These are phyloP conservation scores for Poeciliopsis paucimaculata DNA, from an alignment of 2,797 vertebrate genomes.

Conservation along the genomic window DNA sequence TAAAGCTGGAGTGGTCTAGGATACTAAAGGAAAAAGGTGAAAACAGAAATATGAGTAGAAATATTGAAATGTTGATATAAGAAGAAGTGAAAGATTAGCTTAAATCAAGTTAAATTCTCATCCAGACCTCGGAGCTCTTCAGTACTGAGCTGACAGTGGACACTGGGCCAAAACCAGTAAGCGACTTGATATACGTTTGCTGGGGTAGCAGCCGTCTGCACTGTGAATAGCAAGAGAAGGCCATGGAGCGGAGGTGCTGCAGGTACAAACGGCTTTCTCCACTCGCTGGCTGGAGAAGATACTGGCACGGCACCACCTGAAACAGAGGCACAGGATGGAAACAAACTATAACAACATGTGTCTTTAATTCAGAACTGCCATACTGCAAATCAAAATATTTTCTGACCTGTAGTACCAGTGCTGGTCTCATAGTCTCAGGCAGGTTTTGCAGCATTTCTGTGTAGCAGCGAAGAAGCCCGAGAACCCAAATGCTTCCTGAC, in stretches of 20 bases:
- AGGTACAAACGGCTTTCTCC: constrained; percentile 93
- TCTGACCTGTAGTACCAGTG: constrained; percentile 92
- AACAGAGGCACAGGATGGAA: not conserved
- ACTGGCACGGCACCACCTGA: constrained; percentile 95
- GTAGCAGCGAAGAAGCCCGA: constrained; percentile 96
- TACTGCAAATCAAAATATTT: not conserved
- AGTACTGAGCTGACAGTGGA: constrained; percentile 88
- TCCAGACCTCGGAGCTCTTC: constrained; percentile 87
- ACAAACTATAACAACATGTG: not conserved
- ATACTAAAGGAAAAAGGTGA: constrained; percentile 77
- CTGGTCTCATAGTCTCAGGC: constrained; percentile 90
- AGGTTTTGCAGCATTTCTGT: constrained; percentile 92
- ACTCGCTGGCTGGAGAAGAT: constrained; percentile 94
- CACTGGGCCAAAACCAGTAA: constrained; percentile 96
- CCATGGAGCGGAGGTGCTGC: constrained; percentile 95
- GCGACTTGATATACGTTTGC: constrained; percentile 93
- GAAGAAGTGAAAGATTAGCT: not conserved
- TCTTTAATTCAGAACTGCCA: not conserved
- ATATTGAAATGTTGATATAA: not conserved
- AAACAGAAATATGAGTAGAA: not conserved
- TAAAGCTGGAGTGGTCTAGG: constrained; percentile 91
- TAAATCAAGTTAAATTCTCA: not conserved
- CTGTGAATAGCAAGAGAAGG: constrained; percentile 96
- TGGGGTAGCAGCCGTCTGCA: constrained; percentile 91
- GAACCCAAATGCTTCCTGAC: constrained; percentile 89